Evolutionary conservation across 2,113 vertebrate species (phyloP).

Genomic region (Psettodes erumei): DNA sequence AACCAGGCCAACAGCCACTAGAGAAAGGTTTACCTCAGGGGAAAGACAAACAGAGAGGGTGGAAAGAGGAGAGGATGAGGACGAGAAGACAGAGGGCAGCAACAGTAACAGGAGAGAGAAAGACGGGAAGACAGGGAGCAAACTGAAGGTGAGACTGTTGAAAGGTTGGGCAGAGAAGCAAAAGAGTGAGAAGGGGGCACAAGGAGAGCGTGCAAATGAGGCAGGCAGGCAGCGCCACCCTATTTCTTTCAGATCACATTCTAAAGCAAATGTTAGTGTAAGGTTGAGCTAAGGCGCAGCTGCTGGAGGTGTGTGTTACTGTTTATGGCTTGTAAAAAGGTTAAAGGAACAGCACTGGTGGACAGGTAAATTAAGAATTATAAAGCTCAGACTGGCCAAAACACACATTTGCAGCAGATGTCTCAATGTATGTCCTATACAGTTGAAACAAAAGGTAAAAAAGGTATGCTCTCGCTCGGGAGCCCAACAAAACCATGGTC

Average conservation of each 20-base stretch:
- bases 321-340: background rate
- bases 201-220: background rate
- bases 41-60: constrained; percentile 20
- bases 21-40: constrained; percentile 50
- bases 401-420: background rate
- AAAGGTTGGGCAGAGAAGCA: constrained; percentile 13
- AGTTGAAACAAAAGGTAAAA: background rate
- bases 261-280: constrained; percentile 72
- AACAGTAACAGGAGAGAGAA: constrained; percentile 18
- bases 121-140: constrained; percentile 1
- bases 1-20: constrained; percentile 62
- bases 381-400: background rate
- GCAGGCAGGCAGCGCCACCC: constrained; percentile 1
- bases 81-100: background rate
- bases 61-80: background rate
- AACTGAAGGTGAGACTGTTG: constrained; percentile 18
- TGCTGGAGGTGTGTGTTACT: constrained; percentile 1
- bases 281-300: constrained; percentile 34
- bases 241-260: constrained; percentile 43
- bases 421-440: background rate
- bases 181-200: background rate
- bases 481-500: background rate
- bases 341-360: background rate
- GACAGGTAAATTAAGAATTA: background rate
- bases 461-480: background rate